phyloP scores from a whole-genome alignment of 2,797 vertebrate species.

The Cetoscarus ocellatus region DNA sequence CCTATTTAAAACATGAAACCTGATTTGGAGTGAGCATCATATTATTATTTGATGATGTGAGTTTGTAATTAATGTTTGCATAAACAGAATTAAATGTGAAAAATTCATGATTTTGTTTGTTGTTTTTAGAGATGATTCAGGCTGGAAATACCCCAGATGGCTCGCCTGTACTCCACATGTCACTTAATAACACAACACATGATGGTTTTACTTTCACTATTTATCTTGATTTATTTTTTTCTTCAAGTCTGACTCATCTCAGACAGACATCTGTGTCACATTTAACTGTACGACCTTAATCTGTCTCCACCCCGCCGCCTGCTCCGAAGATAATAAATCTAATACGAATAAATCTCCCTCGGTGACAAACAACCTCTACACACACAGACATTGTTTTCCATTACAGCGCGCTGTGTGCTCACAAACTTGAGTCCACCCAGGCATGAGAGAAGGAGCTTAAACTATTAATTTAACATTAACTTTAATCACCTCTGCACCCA shows the following conservation, averaged over 20 bases:
- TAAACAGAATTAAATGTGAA: constrained; percentile 31
- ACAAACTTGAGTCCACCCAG: constrained; percentile 40
- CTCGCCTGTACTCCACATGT: constrained; percentile 10
- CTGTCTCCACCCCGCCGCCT: constrained; percentile 17
- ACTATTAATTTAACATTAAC: constrained; percentile 62
- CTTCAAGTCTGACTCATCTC: constrained; percentile 25
- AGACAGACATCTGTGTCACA: constrained; percentile 10
- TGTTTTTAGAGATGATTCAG: constrained; percentile 31
- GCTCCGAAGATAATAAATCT: constrained; percentile 17
- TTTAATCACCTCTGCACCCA: constrained; percentile 55
- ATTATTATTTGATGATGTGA: neutral
- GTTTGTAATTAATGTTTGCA: neutral
- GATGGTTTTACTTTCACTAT: constrained; percentile 13
- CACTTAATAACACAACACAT: constrained; percentile 27
- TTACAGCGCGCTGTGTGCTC: constrained; percentile 16
- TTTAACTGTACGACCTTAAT: constrained; percentile 37
- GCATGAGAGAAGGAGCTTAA: constrained; percentile 44
- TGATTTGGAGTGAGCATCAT: neutral
- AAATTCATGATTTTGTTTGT: constrained; percentile 29
- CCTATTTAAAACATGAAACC: neutral
- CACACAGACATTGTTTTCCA: constrained; percentile 26
- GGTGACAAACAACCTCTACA: constrained; percentile 41
- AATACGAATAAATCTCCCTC: constrained; percentile 43
- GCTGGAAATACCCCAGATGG: constrained; percentile 29
- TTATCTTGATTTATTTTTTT: constrained; percentile 15